Evolutionary conservation across 1,140 invertebrate species (phyloP), one percentile per base, ranked within the genome.

Genomic region (Metaphire vulgaris): DNA sequence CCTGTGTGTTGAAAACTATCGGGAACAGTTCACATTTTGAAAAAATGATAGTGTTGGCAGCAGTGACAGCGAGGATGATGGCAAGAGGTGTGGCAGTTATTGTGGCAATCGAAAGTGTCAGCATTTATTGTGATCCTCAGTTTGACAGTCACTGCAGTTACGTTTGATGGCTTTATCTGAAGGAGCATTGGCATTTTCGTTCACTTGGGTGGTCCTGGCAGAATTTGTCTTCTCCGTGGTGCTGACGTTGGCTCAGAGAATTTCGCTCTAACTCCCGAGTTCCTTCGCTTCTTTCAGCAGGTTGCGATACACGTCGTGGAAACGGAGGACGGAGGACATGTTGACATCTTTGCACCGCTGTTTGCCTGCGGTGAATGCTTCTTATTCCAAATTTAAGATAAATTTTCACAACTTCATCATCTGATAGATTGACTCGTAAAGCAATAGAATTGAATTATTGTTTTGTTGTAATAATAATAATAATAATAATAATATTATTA

Each of bases 161-260:
- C n/a, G n/a, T n/a, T n/a, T n/a, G n/a, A n/a, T n/a, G n/a, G n/a
- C n/a, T n/a, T n/a, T 69, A 26, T 28, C 41, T 80, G 14, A 76
- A 85, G 84, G 82, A 84, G 83, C 77, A 80, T 85, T 71, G 84
- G 83, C 68, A 75, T 85, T 72, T 84, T 85, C 66, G 80, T 79
- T 69, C 84, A 85, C 77, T 76, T 75, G 1, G 79, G 81, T n/a
- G 78, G 81, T 41, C 82, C 83, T 16, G 80, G 83, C 16, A 80
- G 83, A 71, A 78, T 85, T 28, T 34, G 79, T 73, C 75, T 85
- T n/a, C 81, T 81, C 0, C 80, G 83, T 74, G 80, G 80, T n/a
- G 80, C 78, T 75, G 81, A 79, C 28, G 80, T 84, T 14, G 82
- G 34, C 67, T n/a, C 82, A n/a, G 79, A 82, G 14, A 82, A 80